Conservation (phyloP, 2,888 invertebrate genomes). For the Adineta ricciae region DNA sequence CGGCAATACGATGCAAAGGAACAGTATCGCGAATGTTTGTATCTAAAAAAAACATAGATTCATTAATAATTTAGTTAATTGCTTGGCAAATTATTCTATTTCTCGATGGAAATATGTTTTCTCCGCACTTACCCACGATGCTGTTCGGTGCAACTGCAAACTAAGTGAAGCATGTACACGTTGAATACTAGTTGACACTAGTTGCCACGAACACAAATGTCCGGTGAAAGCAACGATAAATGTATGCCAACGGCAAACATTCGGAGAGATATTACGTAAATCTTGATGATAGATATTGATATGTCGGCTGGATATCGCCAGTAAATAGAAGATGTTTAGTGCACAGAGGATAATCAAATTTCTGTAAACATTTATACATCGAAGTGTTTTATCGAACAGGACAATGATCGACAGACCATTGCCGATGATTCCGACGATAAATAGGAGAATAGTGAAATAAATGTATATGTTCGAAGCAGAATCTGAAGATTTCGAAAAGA, state of each 20-base stretch:
- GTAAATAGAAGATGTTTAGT: neutral
- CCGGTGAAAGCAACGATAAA: neutral
- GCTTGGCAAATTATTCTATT: no score
- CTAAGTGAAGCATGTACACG: neutral
- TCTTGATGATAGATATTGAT: neutral
- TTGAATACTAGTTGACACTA: neutral
- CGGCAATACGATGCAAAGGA: neutral
- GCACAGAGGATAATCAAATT: neutral
- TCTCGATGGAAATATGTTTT: no score
- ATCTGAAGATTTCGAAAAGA: neutral
- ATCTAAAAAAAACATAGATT: neutral
- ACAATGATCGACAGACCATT: neutral
- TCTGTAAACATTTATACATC: neutral
- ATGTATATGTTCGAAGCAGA: neutral
- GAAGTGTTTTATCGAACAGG: neutral
- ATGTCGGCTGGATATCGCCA: neutral
- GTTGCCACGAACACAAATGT: constrained; percentile 17
- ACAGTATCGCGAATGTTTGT: neutral
- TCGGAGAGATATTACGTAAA: neutral
- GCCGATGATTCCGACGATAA: neutral
- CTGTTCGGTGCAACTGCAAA: neutral
- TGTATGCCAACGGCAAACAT: neutral
- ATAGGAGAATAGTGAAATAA: neutral
- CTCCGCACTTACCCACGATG: neutral
- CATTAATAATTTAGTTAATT: neutral